Evolutionary conservation across 2,113 vertebrate species (phyloP), one percentile per base, ranked within the genome.

Genomic region (Anoura caudifer): DNA sequence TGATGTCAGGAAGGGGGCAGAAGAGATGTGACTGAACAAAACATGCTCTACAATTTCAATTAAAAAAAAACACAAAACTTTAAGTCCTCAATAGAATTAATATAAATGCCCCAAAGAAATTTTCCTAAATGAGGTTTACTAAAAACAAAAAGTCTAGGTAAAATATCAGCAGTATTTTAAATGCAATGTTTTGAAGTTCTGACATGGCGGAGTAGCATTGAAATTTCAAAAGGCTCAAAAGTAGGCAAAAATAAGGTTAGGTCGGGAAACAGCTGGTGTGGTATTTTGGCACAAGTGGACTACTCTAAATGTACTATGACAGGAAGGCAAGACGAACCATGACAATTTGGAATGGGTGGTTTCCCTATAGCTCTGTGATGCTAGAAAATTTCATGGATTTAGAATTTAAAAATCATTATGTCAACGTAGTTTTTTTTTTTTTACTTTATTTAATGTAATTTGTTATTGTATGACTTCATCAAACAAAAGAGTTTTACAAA

Each of bases 1-100:
- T 36, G 38, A 89, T 69, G 82, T 80, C 72, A 81, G 38, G 47
- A 97, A 91, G 50, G 47, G 41, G 73, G 3, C 24, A 28, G 61
- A 94, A 95, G 65, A 85, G 26, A 87, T 47, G 63, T 67, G 67
- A 69, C n/a, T 45, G 89, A 87, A 92, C 63, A 95, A 93, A 92
- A 73, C 45, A 67, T 31, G 38, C 59, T 80, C 73, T 72, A 76
- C 16, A 52, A 52, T 90, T 93, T 90, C 70, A 89, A 67, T 36
- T 52, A 82, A 28, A 22, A 54, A 45, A 45, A 28, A 31, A 63
- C 11, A 59, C 7, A 56, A 4, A 52, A 38, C 31, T 67, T 67
- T 28, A 89, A 91, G 36, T 41, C 41, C 13, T 87, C 50, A 7
- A 31, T n/a, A 72, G 72, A 54, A 52, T 52, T 73, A 45, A 50